Percentiles rank a stretch among this genome's conserved stretches.
Conservation (phyloP, 2,113 vertebrate genomes). For the Ciconia stormi region DNA sequence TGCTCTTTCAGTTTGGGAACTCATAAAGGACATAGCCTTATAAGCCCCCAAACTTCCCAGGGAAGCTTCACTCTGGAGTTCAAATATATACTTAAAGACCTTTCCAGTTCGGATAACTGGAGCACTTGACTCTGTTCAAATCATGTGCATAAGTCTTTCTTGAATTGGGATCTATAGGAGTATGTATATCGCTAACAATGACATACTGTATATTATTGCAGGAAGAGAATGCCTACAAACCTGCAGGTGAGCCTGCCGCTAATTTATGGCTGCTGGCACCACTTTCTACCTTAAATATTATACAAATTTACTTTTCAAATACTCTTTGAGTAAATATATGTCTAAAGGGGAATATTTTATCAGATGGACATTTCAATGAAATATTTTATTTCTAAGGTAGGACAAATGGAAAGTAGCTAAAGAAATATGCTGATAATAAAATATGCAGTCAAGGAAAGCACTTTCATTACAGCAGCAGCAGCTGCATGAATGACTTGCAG, state of each 20-base stretch:
- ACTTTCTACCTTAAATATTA: constrained; percentile 46
- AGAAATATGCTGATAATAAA: constrained; percentile 70
- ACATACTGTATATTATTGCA: neutral
- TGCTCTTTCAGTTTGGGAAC: neutral
- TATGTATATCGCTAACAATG: neutral
- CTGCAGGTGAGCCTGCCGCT: neutral
- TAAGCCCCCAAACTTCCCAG: neutral
- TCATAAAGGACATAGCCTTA: neutral
- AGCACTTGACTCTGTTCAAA: neutral
- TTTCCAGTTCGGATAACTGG: neutral
- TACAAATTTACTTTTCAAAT: constrained; percentile 69
- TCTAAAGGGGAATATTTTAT: constrained; percentile 66
- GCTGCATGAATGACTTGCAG: neutral
- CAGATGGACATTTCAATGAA: constrained; percentile 55
- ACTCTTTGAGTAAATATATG: constrained; percentile 57
- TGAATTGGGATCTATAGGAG: neutral
- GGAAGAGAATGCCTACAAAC: neutral
- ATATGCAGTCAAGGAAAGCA: constrained; percentile 23
- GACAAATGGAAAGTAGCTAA: constrained; percentile 54
- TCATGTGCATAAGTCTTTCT: neutral
- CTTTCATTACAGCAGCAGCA: neutral
- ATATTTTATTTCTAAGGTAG: constrained; percentile 64
- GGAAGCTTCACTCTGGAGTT: neutral
- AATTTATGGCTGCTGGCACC: constrained; percentile 48
- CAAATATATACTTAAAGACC: neutral